Evolutionary conservation across 2,797 vertebrate species (phyloP).

Genomic region (Falco novaeseelandiae): DNA sequence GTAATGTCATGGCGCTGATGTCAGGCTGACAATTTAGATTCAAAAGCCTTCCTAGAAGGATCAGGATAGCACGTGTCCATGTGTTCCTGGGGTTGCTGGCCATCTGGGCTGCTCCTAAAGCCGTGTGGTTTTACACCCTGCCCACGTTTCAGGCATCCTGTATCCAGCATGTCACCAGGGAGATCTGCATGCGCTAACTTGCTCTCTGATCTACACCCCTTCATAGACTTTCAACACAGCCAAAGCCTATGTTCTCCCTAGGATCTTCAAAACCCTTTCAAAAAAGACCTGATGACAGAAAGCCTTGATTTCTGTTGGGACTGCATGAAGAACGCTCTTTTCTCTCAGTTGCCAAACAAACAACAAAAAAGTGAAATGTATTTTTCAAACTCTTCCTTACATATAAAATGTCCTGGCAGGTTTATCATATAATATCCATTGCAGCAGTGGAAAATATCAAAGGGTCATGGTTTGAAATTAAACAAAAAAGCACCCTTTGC

Average conservation of each 20-base stretch:
- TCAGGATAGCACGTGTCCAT: neutral
- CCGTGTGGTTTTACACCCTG: constrained; percentile 37
- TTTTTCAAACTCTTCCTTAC: constrained; percentile 37
- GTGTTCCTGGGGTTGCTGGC: constrained; percentile 32
- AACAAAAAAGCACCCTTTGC: constrained; percentile 38
- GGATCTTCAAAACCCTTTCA: constrained; percentile 7
- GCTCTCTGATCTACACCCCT: constrained; percentile 9
- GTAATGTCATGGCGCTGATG: neutral
- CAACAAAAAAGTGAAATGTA: neutral
- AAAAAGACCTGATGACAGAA: constrained; percentile 11
- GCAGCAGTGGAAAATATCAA: constrained; percentile 65
- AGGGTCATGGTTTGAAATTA: constrained; percentile 43
- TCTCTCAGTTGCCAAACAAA: neutral
- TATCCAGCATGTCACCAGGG: neutral
- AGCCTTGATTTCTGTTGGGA: constrained; percentile 14
- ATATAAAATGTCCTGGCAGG: constrained; percentile 44
- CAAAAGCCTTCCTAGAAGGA: constrained; percentile 55
- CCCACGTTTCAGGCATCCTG: constrained; percentile 15
- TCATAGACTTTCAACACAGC: neutral
- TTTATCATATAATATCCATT: constrained; percentile 58
- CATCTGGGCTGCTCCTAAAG: constrained; percentile 49
- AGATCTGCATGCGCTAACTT: neutral
- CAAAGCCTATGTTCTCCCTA: neutral
- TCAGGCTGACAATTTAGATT: constrained; percentile 31
- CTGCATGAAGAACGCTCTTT: neutral